Evolutionary conservation across 2,797 vertebrate species (phyloP).

Genomic region (Pangasius larnaudii): DNA sequence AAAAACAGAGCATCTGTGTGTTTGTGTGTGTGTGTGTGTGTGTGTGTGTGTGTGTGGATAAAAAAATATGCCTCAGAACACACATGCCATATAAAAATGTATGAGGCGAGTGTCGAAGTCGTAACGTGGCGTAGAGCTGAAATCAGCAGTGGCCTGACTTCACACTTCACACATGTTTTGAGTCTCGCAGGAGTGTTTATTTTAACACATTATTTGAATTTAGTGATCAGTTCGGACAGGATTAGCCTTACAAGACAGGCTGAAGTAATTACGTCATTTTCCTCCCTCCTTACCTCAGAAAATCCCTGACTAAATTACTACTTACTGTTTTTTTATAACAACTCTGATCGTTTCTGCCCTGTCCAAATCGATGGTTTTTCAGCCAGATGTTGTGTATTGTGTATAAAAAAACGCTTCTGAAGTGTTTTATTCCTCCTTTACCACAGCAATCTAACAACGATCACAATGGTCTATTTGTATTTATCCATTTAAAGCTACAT

Average conservation of each 20-base stretch:
- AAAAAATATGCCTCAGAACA: constrained; percentile 70
- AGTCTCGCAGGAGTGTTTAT: background rate
- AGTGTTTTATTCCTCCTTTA: background rate
- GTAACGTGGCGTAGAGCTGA: constrained; percentile 7
- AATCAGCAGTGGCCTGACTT: background rate
- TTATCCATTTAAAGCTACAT: no score
- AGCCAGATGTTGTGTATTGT: background rate
- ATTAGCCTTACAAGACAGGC: background rate
- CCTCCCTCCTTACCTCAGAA: background rate
- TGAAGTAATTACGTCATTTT: background rate
- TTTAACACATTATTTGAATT: background rate
- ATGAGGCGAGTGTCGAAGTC: constrained; percentile 63
- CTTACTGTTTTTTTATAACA: background rate
- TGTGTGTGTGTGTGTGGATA: constrained; percentile 36
- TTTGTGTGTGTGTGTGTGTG: constrained; percentile 48
- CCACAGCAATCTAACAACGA: no score
- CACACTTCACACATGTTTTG: background rate
- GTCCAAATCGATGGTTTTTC: background rate
- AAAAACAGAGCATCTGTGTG: constrained; percentile 64
- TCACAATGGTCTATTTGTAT: no score
- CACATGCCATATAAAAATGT: constrained; percentile 76
- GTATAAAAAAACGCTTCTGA: background rate
- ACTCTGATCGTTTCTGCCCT: background rate
- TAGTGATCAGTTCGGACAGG: background rate
- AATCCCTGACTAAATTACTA: background rate